Evolutionary conservation across 1,140 invertebrate species (phyloP).

Genomic region (Pseudomyrmex gracilis): DNA sequence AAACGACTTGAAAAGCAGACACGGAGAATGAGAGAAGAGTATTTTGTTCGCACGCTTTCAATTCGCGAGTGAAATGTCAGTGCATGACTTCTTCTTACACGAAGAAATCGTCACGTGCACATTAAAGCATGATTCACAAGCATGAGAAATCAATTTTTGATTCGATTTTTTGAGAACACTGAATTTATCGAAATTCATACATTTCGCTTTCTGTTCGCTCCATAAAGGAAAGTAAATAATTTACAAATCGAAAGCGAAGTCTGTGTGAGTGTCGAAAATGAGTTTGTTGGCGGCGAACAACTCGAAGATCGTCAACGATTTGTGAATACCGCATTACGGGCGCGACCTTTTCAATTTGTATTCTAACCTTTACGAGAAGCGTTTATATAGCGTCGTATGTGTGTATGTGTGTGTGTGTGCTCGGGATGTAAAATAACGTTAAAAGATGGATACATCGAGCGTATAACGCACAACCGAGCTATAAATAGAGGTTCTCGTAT

Average conservation of each 20-base stretch:
- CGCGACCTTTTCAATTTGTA: constrained; percentile 74
- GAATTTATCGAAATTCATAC: constrained; percentile 8
- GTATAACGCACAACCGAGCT: constrained; percentile 26
- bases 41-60: constrained; percentile 6
- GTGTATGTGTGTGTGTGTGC: constrained; percentile 17
- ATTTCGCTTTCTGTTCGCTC: not conserved
- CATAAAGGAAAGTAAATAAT: constrained; percentile 47
- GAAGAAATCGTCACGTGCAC: constrained; percentile 48
- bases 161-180: constrained; percentile 20
- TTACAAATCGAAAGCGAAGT: constrained; percentile 58
- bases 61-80: constrained; percentile 80
- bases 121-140: constrained; percentile 68
- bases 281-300: not conserved
- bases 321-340: constrained; percentile 56
- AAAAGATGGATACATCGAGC: constrained; percentile 41
- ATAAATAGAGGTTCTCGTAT: constrained; percentile 49
- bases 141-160: constrained; percentile 50
- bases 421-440: constrained; percentile 52
- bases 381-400: not conserved
- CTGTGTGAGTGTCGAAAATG: not conserved
- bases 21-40: not conserved
- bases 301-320: constrained; percentile 47
- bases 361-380: constrained; percentile 67
- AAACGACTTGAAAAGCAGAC: constrained; percentile 1
- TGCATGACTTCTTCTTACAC: constrained; percentile 66